Conservation (phyloP, 2,113 vertebrate species). For the Mohoua ochrocephala region DNA sequence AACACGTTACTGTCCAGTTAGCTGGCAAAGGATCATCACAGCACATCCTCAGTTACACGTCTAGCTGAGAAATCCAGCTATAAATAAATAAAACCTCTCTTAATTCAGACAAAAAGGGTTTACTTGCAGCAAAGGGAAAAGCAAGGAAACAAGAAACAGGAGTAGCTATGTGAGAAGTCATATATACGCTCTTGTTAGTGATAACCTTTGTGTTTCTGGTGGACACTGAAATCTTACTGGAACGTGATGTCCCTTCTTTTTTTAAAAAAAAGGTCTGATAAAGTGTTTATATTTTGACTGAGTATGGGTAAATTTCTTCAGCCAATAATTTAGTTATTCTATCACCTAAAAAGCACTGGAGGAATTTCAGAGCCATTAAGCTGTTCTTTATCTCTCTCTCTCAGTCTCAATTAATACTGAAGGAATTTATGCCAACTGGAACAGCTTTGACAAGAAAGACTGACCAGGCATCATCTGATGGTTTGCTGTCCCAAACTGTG, state of each 20-base stretch:
- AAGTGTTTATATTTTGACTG: background rate
- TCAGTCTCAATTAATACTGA: background rate
- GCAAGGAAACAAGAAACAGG: background rate
- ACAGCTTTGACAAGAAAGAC: background rate
- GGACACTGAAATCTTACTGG: background rate
- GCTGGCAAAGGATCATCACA: background rate
- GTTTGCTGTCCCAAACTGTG: background rate
- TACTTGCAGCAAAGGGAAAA: background rate
- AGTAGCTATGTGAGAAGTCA: background rate
- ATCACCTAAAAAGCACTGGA: background rate
- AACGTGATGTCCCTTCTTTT: background rate
- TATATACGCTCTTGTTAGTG: background rate
- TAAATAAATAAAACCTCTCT: background rate
- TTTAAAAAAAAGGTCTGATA: rapidly evolving
- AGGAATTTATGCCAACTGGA: background rate
- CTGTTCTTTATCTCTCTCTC: background rate
- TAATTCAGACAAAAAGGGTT: background rate
- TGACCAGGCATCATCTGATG: background rate
- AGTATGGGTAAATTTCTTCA: background rate
- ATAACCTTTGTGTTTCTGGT: background rate
- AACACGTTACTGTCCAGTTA: background rate
- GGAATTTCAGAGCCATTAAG: background rate
- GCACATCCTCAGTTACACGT: background rate
- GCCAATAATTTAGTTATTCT: background rate
- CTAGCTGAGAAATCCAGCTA: background rate